Evolutionary conservation across 2,797 vertebrate genomes (phyloP), one percentile per base, ranked within the genome.

Genomic region (Anolis apletophallus): DNA sequence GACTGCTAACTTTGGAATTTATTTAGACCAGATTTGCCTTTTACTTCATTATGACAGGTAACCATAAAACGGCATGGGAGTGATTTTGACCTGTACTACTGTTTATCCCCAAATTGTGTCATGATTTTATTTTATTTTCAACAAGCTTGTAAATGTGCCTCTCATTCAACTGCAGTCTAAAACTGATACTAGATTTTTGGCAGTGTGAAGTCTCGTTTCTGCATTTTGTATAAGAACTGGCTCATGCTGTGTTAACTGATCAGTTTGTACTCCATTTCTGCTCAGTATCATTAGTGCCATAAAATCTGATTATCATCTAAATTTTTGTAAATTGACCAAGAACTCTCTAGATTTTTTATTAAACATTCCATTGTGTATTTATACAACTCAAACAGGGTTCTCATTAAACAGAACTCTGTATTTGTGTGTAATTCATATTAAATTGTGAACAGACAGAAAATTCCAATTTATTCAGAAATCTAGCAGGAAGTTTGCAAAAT

Each of bases 191-290:
- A n/a, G 9, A 71, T 82, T 81, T 0, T 80, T 71, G 68, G 54
- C 82, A 50, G 87, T 64, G 19, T 67, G 4, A 87, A 54, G 89
- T 69, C 52, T 61, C 0, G 83, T 89, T 67, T 13, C 2, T 32
- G 2, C 78, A 9, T 36, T 87, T 91, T 85, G 29, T 72, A 17
- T 61, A 83, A 54, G 16, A 87, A 11, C 21, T 87, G 46, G 55
- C 10, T 67, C 21, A 81, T 50, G 67, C 16, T 74, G 12, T 71
- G 84, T n/a, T 0, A 1, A 50, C 84, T 34, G 73, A 76, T n/a
- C 50, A 57, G 29, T 80, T 46, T 83, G 34, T 50, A 73, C 36
- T 57, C 68, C 21, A 77, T 2, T 85, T 85, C 72, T 29, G 32
- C 19, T 67, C 17, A 72, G 3, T 50, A 17, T 81, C 85, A 57